These are phyloP conservation scores for Pseudomyrmex pallidus DNA, from an alignment of 1,140 invertebrate genomes.

Conservation along the genomic window DNA sequence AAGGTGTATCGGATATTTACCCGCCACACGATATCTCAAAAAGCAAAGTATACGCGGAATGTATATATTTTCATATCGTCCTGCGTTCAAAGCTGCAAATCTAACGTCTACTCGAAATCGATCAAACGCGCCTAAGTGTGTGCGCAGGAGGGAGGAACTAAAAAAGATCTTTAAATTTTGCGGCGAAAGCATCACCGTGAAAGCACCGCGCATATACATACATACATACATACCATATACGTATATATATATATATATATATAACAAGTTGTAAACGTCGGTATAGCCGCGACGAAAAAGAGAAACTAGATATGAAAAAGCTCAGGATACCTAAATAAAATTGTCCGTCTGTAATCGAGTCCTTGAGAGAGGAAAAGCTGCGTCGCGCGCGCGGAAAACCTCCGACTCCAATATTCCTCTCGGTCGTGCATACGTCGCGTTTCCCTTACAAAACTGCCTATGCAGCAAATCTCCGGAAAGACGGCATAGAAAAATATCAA, in stretches of 20 bases:
- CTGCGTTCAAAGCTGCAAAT: constrained; percentile 43
- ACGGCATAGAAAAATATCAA: neutral
- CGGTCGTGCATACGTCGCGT: constrained; percentile 50
- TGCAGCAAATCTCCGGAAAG: constrained; percentile 14
- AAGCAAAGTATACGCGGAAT: neutral
- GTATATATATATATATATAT: neutral
- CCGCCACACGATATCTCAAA: neutral
- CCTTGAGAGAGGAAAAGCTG: constrained; percentile 56
- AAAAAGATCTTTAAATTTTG: constrained; percentile 46
- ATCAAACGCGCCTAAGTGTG: constrained; percentile 40
- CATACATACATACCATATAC: too few relatives aligned
- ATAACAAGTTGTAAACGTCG: constrained; percentile 44
- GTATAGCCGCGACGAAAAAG: constrained; percentile 34
- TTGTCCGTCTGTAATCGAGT: constrained; percentile 55
- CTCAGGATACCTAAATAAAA: constrained; percentile 51
- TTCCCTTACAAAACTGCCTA: constrained; percentile 24
- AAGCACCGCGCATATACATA: neutral
- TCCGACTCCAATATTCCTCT: constrained; percentile 32
- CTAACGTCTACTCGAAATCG: constrained; percentile 47
- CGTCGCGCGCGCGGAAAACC: constrained; percentile 25
- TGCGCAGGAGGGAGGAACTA: constrained; percentile 17
- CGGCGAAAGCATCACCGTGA: constrained; percentile 23
- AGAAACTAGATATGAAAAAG: constrained; percentile 35
- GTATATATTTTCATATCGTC: constrained; percentile 36
- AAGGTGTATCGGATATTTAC: constrained; percentile 42